phyloP scores from a whole-genome alignment of 2,888 invertebrate genomes.

The Rhagium mordax region DNA sequence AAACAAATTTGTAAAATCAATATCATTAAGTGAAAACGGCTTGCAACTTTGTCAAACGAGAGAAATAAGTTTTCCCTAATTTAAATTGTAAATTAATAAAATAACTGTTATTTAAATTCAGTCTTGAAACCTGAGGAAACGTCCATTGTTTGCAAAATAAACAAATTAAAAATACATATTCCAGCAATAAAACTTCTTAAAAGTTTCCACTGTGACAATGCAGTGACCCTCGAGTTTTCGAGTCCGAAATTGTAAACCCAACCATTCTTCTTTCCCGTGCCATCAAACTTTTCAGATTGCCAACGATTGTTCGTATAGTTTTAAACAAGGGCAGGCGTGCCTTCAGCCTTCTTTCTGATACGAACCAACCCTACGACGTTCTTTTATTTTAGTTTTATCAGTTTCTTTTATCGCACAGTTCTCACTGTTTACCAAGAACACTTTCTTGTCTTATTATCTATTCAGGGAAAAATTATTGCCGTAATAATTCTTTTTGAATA shows the following conservation, averaged over 20 bases:
- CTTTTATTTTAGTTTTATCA: slow-evolving; percentile 65
- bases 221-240: slow-evolving; percentile 58
- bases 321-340: slow-evolving; percentile 64
- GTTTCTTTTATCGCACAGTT: slow-evolving; percentile 59
- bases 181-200: slow-evolving; percentile 53
- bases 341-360: slow-evolving; percentile 45
- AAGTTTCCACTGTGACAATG: slow-evolving; percentile 55
- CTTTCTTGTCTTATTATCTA: slow-evolving; percentile 56
- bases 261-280: slow-evolving; percentile 64
- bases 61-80: slow-evolving; percentile 22
- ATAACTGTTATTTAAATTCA: slow-evolving; percentile 37
- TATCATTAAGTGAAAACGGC: slow-evolving; percentile 29
- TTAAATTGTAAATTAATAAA: slow-evolving; percentile 35
- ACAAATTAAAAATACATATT: slow-evolving; percentile 48
- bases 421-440: slow-evolving; percentile 43
- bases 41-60: slow-evolving; percentile 15
- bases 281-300: slow-evolving; percentile 69
- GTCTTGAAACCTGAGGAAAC: slow-evolving; percentile 21
- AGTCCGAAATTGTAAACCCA: slow-evolving; percentile 62
- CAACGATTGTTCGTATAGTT: slow-evolving; percentile 69
- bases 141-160: slow-evolving; percentile 31
- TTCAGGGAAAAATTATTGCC: slow-evolving; percentile 59
- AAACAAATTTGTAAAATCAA: slow-evolving; percentile 30
- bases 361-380: slow-evolving; percentile 50
- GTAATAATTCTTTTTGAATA: slow-evolving; percentile 60